Evolutionary conservation across 1,140 invertebrate species (phyloP).

Genomic region (Ganaspis sp.): DNA sequence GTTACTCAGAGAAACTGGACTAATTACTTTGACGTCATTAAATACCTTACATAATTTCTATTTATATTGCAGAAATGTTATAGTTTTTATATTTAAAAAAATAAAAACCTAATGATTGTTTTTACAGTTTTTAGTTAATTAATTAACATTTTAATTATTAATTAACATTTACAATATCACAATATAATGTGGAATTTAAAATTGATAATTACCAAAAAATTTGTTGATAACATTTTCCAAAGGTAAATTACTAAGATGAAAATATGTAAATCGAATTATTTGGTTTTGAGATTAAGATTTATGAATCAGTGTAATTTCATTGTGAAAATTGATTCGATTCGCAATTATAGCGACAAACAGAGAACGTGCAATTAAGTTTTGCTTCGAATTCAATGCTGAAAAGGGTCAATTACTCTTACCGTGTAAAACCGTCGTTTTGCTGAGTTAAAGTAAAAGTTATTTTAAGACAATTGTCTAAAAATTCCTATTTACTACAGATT

Average conservation of each 20-base stretch:
- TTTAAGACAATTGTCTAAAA: neutral
- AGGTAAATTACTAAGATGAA: no score
- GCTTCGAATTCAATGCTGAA: constrained; percentile 1
- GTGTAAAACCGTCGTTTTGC: neutral
- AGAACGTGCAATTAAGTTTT: constrained; percentile 6
- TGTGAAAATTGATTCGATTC: neutral
- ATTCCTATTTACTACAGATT: no score
- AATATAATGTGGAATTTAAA: no score
- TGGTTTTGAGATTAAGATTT: neutral
- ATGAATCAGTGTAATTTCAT: neutral
- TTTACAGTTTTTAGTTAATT: neutral
- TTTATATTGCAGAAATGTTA: constrained; percentile 1
- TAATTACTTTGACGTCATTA: constrained; percentile 14
- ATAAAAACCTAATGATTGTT: neutral
- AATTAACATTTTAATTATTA: no score
- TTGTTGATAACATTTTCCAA: neutral
- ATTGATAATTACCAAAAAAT: no score
- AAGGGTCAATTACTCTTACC: constrained; percentile 27
- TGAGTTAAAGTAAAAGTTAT: neutral
- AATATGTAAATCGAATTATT: no score
- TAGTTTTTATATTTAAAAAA: neutral
- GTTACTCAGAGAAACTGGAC: neutral
- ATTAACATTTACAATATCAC: no score
- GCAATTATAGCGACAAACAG: constrained; percentile 6
- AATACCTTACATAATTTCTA: constrained; percentile 14